Evolutionary conservation across 2,888 invertebrate genomes (phyloP), one percentile per base, ranked within the genome.

Genomic region (Ptilodon capucinus): DNA sequence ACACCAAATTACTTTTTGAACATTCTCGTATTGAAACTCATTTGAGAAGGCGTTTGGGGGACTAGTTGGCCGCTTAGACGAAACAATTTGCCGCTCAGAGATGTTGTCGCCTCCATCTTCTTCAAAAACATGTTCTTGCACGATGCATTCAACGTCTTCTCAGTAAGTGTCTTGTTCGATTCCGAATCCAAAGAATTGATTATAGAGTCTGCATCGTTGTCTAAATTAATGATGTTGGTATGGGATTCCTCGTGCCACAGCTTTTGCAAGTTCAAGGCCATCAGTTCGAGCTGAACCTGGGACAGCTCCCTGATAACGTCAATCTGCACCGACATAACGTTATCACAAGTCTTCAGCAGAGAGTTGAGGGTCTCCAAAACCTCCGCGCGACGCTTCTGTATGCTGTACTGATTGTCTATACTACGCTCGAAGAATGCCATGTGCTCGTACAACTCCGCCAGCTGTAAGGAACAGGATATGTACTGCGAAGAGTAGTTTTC

Each of bases 351-450:
- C 68, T 91, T 92, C 34, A 93, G 71, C 53, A 93, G 73, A 0
- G 91, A 85, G 64, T 92, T 92, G 0, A 93, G 73, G 0, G 91
- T 89, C 68, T 93, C 93, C 16, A 93, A 70, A 16, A 93, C 91
- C 42, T 93, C 93, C 1, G 92, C 92, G 16, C 93, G 80, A 39
- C 92, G 83, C 70, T 92, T 93, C 60, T 93, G 93, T 17, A 93
- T 89, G 51, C 81, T 90, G 66, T 94, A 93, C 58, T 90, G 90
- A 51, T 80, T 83, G 52, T 95, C 95, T 35, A 94, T 86, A 68
- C 94, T 94, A 32, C 91, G 85, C 76, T 96, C 96, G 80, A 95
- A 96, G 75, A 94, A 95, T 0, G 94, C 93, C 43, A 96, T 82
- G 66, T 93, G 92, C 60, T 93, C 93, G 70, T 94, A 95, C 11